Evolutionary conservation across 2,113 vertebrate genomes (phyloP), one percentile per base, ranked within the genome.

Genomic region (Atherinomorus stipes): DNA sequence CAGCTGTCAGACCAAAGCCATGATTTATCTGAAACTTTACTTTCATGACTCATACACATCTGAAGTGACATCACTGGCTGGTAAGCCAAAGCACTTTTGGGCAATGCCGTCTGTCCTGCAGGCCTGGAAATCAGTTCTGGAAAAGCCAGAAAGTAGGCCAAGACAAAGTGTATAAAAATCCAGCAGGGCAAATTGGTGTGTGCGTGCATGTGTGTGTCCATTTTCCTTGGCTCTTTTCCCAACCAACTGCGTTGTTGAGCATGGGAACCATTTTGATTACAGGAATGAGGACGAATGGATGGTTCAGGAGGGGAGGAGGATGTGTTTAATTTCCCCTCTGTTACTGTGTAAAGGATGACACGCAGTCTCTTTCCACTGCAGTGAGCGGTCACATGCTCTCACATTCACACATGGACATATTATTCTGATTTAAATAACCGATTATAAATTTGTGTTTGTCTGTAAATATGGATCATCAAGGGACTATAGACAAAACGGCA

Each of bases 251-350:
- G 21, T 79, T 64, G 51, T 70, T 26, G 54, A 75, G 81, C 77
- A 74, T 83, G 81, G 75, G 89, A 91, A 81, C 73, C 47, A 67
- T 80, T 87, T 75, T 71, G 37, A 69, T 74, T 71, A 26, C 34
- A 67, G 23, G 58, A 68, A 74, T 81, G 80, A 78, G 66, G 68
- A 57, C 71, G 65, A 76, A 77, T 71, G 51, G 37, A 70, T 50
- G 62, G 75, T 62, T 75, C 45, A 72, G 64, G 60, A 75, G 42
- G 72, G 54, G 45, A 68, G 75, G 74, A 85, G 81, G 71, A 90
- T 64, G 76, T 84, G 83, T 92, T 85, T 91, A 49, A 90, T 84
- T 90, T 85, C 79, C 66, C 62, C 68, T 80, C 58, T 8, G 66
- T n/a, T 52, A n/a, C 54, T 81, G 70, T 79, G 38, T 53, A 57